Conservation (phyloP, 2,113 vertebrate genomes). For the Heterotis niloticus region DNA sequence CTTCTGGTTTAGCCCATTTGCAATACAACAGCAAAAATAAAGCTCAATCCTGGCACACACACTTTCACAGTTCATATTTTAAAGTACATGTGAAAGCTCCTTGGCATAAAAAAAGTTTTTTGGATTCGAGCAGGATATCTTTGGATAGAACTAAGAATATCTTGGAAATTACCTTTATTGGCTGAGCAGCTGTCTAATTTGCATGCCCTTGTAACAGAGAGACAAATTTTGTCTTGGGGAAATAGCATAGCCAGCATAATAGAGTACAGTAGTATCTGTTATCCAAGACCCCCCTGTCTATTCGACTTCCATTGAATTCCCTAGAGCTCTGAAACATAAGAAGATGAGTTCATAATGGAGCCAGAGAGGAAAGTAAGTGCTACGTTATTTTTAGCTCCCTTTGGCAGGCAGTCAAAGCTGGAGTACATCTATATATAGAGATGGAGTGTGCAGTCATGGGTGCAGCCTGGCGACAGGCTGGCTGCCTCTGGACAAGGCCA, state of each 20-base stretch:
- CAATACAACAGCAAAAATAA: no score
- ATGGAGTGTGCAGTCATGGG: slow-evolving; percentile 21
- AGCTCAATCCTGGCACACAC: neutral
- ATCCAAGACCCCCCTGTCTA: neutral
- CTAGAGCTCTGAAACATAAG: slow-evolving; percentile 36
- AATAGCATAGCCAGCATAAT: slow-evolving; percentile 19
- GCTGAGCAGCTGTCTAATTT: neutral
- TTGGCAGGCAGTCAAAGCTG: slow-evolving; percentile 34
- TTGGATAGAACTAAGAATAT: neutral
- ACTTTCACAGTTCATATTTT: neutral
- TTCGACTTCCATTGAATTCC: neutral
- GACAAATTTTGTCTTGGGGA: neutral
- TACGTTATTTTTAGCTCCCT: slow-evolving; percentile 41
- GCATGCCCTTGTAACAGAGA: neutral
- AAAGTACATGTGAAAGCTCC: neutral
- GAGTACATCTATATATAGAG: slow-evolving; percentile 46
- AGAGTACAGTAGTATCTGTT: slow-evolving; percentile 31
- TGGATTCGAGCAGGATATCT: neutral
- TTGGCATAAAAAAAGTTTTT: neutral
- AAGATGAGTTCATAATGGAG: slow-evolving; percentile 28
- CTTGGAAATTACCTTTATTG: neutral
- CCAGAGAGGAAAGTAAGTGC: slow-evolving; percentile 41
- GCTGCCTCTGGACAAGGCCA: slow-evolving; percentile 20
- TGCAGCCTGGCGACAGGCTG: slow-evolving; percentile 32
- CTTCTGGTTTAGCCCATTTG: no score